Evolutionary conservation across 2,888 invertebrate genomes (phyloP).

Genomic region (Sturmia bella): DNA sequence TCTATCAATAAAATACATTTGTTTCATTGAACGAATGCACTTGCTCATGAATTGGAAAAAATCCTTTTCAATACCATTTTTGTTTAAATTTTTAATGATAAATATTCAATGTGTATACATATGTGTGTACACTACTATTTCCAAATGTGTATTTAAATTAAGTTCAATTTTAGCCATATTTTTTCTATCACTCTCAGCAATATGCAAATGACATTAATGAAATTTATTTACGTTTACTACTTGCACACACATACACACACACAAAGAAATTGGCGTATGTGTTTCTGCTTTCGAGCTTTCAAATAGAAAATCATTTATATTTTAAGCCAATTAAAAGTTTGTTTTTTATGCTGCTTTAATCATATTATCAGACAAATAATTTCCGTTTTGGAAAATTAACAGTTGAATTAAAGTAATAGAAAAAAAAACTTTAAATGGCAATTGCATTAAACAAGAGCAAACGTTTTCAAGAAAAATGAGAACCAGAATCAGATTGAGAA

Average conservation of each 20-base stretch:
- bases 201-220: background rate
- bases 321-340: constrained; percentile 47
- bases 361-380: constrained; percentile 68
- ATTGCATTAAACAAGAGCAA: constrained; percentile 3
- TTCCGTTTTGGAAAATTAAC: constrained; percentile 66
- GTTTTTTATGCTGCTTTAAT: constrained; percentile 50
- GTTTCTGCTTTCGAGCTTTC: background rate
- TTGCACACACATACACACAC: no score
- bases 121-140: no score
- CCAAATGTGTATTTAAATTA: no score
- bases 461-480: background rate
- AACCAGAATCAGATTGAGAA: background rate
- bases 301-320: constrained; percentile 17
- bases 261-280: background rate
- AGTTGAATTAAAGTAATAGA: constrained; percentile 53
- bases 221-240: no score
- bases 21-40: no score
- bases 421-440: constrained; percentile 17
- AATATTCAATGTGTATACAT: no score
- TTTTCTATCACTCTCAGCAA: background rate
- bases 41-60: no score
- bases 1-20: no score
- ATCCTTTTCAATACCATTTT: no score
- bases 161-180: background rate
- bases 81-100: no score